Conservation (phyloP, 2,888 invertebrate genomes). For the Eupeodes latifasciatus region DNA sequence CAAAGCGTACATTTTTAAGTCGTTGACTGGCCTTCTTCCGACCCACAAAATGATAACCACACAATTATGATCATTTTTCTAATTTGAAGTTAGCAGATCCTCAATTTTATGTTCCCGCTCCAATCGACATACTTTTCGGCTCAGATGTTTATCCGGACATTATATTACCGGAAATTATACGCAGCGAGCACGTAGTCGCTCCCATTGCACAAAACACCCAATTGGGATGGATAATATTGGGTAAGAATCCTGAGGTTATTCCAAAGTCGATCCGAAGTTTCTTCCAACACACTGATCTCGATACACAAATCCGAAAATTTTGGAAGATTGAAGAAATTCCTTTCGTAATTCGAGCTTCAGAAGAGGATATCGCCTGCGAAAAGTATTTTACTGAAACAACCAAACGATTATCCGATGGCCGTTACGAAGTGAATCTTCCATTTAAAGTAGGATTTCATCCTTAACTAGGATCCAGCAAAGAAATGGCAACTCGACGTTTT, state of each 20-base stretch:
- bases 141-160: no score
- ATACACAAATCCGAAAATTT: neutral
- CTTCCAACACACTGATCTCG: neutral
- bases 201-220: no score
- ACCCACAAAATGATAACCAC: neutral
- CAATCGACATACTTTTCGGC: no score
- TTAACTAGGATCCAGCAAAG: neutral
- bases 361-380: slow-evolving; percentile 2
- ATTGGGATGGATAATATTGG: no score
- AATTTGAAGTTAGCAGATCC: no score
- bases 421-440: neutral
- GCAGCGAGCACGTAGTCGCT: no score
- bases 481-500: no score
- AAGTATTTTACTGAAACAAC: neutral
- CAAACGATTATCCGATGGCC: neutral
- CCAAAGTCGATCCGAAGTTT: neutral
- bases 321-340: slow-evolving; percentile 18
- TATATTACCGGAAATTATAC: no score
- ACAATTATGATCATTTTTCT: neutral
- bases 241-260: no score
- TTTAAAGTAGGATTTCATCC: neutral
- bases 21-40: neutral
- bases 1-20: neutral
- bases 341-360: neutral
- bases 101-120: no score